phyloP scores from a whole-genome alignment of 2,113 vertebrate species.

The Meleagris gallopavo region DNA sequence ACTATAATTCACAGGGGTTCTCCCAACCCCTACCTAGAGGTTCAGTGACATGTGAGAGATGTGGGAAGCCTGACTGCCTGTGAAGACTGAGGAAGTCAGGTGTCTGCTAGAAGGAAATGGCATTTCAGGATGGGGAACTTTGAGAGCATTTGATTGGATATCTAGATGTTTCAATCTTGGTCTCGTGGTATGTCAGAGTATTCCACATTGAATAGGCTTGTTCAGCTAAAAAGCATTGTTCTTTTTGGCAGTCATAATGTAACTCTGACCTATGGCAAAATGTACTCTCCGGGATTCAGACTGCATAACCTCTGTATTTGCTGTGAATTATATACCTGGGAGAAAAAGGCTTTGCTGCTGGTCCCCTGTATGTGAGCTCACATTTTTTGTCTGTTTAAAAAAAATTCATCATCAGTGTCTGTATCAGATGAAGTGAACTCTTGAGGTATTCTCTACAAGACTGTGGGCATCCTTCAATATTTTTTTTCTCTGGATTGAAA shows the following conservation, averaged over 20 bases:
- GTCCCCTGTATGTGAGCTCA: background rate
- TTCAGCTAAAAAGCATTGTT: background rate
- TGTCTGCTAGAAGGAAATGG: background rate
- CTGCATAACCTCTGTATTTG: background rate
- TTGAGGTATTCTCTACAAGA: background rate
- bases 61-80: too few relatives aligned
- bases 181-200: background rate
- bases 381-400: background rate
- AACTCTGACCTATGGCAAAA: background rate
- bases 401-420: background rate
- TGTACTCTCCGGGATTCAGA: background rate
- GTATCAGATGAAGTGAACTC: background rate
- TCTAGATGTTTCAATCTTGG: background rate
- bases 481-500: background rate
- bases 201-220: background rate
- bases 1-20: background rate
- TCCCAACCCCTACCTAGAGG: background rate
- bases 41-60: background rate
- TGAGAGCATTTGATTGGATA: background rate
- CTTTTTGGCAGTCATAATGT: background rate
- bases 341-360: background rate
- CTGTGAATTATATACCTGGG: rapidly evolving
- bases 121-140: background rate
- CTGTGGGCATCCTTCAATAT: background rate
- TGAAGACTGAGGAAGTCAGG: background rate